Conservation (phyloP, 1,140 invertebrate species). For the Hyles euphorbiae region DNA sequence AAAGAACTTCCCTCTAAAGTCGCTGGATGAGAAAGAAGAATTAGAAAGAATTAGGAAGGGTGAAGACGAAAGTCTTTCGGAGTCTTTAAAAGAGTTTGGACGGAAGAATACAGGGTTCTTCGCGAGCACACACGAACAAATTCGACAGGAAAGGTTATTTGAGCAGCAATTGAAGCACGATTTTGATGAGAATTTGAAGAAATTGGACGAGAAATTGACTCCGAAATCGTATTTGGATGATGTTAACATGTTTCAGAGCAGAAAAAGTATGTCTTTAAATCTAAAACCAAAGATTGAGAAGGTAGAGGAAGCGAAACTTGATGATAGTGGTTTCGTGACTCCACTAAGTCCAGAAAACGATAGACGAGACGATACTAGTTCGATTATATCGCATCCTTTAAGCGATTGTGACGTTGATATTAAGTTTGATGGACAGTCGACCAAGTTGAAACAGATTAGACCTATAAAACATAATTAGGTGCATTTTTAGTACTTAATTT, state of each 20-base stretch:
- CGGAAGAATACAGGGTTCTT: slow-evolving; percentile 74
- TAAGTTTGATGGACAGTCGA: slow-evolving; percentile 69
- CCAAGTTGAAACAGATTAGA: slow-evolving; percentile 66
- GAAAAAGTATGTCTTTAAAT: slow-evolving; percentile 58
- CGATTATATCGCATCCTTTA: slow-evolving; percentile 69
- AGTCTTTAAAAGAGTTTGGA: slow-evolving; percentile 63
- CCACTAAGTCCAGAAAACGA: slow-evolving; percentile 44
- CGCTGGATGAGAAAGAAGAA: slow-evolving; percentile 51
- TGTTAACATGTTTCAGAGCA: slow-evolving; percentile 44
- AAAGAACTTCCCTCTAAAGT: slow-evolving; percentile 48
- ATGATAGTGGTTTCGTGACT: slow-evolving; percentile 58
- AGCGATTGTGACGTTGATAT: slow-evolving; percentile 74
- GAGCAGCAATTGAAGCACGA: slow-evolving; percentile 68
- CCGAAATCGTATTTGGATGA: slow-evolving; percentile 52
- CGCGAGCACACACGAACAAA: slow-evolving; percentile 80
- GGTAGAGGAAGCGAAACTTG: slow-evolving; percentile 32
- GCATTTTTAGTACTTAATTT: not conserved
- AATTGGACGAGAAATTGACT: slow-evolving; percentile 48
- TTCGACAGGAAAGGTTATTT: slow-evolving; percentile 74
- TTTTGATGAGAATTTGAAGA: slow-evolving; percentile 69
- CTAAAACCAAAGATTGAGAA: slow-evolving; percentile 35
- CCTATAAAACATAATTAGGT: slow-evolving; percentile 30
- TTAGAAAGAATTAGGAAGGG: slow-evolving; percentile 8
- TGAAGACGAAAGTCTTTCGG: slow-evolving; percentile 47
- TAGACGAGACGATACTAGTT: slow-evolving; percentile 36